Conservation (phyloP, 2,113 vertebrate species). For the Bubo bubo region DNA sequence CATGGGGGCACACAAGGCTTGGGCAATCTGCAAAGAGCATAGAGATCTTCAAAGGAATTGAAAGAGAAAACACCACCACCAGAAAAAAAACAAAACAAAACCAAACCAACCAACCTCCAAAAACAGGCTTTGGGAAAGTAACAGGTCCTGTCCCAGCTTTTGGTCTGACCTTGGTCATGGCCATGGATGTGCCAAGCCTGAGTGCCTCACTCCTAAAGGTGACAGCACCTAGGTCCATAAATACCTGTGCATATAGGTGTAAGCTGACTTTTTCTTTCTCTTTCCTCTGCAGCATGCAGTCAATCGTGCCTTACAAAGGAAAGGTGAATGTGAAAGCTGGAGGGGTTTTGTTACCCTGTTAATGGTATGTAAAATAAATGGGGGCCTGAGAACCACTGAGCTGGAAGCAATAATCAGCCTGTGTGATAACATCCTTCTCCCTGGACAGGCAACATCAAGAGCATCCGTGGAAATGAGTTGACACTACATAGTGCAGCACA, state of each 20-base stretch:
- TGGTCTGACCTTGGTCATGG: not conserved
- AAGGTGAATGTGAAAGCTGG: not conserved
- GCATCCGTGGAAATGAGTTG: not conserved
- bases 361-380: not conserved
- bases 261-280: not conserved
- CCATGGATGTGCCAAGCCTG: not conserved
- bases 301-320: accelerated
- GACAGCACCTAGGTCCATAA: not conserved
- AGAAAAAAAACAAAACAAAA: not conserved
- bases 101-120: not conserved
- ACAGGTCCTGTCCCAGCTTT: not conserved
- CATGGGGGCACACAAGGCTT: not conserved
- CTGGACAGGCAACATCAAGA: not conserved
- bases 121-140: not conserved
- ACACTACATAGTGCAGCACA: not conserved
- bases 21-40: not conserved
- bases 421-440: not conserved
- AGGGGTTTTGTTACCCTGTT: not conserved
- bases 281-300: not conserved
- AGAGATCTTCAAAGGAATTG: not conserved
- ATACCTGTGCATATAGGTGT: not conserved
- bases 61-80: not conserved
- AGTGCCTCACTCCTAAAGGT: not conserved
- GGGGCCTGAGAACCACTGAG: not conserved
- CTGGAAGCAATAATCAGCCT: not conserved